Conservation (phyloP, 2,113 vertebrate species). For the Struthidea cinerea region DNA sequence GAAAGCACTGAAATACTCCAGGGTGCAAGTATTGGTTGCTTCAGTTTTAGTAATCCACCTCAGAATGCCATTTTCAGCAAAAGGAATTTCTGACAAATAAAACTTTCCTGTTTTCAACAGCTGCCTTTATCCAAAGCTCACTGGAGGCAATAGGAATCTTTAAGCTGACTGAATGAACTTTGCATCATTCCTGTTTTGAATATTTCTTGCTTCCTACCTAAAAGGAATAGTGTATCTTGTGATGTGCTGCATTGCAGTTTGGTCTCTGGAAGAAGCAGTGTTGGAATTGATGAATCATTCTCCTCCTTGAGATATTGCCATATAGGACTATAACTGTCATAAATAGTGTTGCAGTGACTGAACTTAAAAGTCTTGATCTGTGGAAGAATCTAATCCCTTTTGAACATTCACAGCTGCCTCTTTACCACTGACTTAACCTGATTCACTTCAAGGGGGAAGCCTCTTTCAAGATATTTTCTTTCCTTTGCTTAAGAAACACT, state of each 20-base stretch:
- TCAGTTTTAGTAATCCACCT: background rate
- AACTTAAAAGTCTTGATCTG: background rate
- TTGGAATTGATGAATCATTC: slow-evolving; percentile 56
- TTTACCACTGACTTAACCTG: background rate
- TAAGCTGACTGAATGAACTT: background rate
- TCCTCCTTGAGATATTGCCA: slow-evolving; percentile 35
- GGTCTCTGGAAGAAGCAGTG: background rate
- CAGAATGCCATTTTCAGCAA: background rate
- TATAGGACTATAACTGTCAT: slow-evolving; percentile 1
- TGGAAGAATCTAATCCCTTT: slow-evolving; percentile 10
- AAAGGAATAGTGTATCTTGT: background rate
- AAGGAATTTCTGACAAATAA: background rate
- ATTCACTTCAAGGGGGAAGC: slow-evolving; percentile 30
- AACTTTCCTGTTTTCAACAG: background rate
- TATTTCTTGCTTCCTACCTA: background rate
- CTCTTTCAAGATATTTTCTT: slow-evolving; percentile 33
- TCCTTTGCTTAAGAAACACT: slow-evolving; percentile 39
- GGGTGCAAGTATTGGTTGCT: background rate
- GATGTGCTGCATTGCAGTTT: slow-evolving; percentile 51
- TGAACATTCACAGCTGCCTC: background rate
- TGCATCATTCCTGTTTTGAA: background rate
- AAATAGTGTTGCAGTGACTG: slow-evolving; percentile 22
- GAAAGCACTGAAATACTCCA: background rate
- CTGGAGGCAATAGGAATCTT: background rate
- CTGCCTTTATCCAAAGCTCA: background rate